Evolutionary conservation across 2,113 vertebrate species (phyloP).

Genomic region (Natator depressus): DNA sequence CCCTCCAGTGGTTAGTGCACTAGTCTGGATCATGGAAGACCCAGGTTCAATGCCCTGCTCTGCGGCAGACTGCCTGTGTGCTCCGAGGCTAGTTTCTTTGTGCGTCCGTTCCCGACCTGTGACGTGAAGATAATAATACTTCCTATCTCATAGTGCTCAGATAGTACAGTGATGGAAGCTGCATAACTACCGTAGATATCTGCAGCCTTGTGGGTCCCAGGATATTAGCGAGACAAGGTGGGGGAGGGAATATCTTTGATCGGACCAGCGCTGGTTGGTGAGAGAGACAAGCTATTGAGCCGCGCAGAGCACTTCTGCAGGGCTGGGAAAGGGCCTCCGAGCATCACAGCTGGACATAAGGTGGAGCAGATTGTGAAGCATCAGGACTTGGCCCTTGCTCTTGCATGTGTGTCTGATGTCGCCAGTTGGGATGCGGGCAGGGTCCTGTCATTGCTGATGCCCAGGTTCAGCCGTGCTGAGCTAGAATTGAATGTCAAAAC

Average conservation of each 20-base stretch:
- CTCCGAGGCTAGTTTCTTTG: not conserved
- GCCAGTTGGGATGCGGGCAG: not conserved
- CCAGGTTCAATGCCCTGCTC: not conserved
- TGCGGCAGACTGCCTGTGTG: not conserved
- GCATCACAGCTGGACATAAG: not conserved
- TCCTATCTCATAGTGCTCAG: not conserved
- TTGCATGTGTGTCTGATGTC: not conserved
- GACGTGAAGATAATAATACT: not conserved
- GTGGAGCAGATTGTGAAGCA: not conserved
- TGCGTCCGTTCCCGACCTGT: not conserved
- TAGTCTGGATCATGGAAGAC: not conserved
- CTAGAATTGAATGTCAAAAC: not conserved
- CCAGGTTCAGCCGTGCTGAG: not conserved
- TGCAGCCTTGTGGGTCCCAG: not conserved
- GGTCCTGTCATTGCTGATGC: not conserved
- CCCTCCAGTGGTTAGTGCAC: not conserved
- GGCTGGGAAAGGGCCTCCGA: not conserved
- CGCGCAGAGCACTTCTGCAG: not conserved
- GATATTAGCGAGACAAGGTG: not conserved
- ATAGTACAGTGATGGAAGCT: no score
- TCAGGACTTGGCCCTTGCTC: not conserved
- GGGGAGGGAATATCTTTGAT: not conserved
- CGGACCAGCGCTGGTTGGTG: not conserved
- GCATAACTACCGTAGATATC: not conserved
- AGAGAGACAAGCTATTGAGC: not conserved